A percentile compares a stretch with the other conserved stretches of the same genome.
Conservation (phyloP, 2,113 vertebrate genomes). For the Gorsachius goisagi region DNA sequence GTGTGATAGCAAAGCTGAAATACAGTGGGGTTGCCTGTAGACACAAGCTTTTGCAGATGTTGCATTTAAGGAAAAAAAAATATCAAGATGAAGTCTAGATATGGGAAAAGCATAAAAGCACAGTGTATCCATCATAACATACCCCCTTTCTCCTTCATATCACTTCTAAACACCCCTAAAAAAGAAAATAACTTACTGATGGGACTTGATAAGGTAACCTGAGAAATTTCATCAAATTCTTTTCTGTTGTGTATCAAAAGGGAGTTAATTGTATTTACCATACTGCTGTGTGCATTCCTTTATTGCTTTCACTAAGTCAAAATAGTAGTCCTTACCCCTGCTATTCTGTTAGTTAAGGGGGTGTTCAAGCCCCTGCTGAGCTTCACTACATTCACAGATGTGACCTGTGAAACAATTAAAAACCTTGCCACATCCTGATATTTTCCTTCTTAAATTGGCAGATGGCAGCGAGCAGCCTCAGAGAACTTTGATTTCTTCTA, state of each 20-base stretch:
- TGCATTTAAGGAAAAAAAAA: background rate
- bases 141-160: background rate
- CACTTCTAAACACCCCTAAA: background rate
- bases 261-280: background rate
- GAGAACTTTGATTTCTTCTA: background rate
- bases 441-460: background rate
- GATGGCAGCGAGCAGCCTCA: background rate
- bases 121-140: background rate
- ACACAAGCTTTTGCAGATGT: background rate
- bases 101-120: background rate
- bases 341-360: background rate
- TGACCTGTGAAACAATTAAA: background rate
- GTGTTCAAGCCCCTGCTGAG: background rate
- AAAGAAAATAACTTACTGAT: background rate
- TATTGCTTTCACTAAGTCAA: background rate
- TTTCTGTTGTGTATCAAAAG: background rate
- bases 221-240: background rate
- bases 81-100: background rate
- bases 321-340: background rate
- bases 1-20: background rate
- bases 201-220: background rate
- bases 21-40: background rate
- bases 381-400: accelerated
- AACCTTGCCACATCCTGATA: too few relatives aligned
- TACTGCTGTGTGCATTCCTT: background rate